phyloP scores from a whole-genome alignment of 2,113 vertebrate species.

The Condylura cristata region DNA sequence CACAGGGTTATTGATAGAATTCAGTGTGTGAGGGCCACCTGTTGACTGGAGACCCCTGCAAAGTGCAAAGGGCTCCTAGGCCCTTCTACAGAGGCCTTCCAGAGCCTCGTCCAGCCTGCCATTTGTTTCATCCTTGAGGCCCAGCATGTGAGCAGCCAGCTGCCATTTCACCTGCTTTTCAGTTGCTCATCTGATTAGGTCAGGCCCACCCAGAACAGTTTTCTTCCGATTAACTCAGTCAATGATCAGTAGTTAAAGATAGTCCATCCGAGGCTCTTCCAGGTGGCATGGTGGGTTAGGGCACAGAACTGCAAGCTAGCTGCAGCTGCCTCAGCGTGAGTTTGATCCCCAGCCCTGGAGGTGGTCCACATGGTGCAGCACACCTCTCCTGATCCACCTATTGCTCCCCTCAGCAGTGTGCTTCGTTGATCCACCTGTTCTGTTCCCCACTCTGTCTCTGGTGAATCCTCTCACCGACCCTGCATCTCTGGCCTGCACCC shows the following conservation, averaged over 20 bases:
- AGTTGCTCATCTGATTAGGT: background rate
- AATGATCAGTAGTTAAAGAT: background rate
- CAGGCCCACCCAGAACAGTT: background rate
- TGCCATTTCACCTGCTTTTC: background rate
- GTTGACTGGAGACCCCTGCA: background rate
- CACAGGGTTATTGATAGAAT: background rate
- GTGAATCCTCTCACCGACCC: no score
- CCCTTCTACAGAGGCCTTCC: background rate
- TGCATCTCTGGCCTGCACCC: no score
- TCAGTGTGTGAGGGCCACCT: background rate
- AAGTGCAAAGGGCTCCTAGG: background rate
- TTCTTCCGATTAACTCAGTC: background rate
- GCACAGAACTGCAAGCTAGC: no score
- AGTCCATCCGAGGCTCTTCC: no score
- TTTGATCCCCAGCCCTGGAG: no score
- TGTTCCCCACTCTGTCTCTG: no score
- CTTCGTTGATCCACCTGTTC: no score
- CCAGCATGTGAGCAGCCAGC: background rate
- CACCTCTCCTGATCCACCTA: no score
- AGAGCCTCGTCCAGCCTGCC: background rate
- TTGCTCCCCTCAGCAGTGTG: no score
- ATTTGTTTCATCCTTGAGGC: background rate
- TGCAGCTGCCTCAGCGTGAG: no score
- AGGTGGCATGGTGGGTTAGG: no score
- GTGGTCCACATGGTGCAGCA: no score